These are phyloP conservation scores for Pedicia rivosa DNA, from an alignment of 2,888 invertebrate species.

Conservation along the genomic window DNA sequence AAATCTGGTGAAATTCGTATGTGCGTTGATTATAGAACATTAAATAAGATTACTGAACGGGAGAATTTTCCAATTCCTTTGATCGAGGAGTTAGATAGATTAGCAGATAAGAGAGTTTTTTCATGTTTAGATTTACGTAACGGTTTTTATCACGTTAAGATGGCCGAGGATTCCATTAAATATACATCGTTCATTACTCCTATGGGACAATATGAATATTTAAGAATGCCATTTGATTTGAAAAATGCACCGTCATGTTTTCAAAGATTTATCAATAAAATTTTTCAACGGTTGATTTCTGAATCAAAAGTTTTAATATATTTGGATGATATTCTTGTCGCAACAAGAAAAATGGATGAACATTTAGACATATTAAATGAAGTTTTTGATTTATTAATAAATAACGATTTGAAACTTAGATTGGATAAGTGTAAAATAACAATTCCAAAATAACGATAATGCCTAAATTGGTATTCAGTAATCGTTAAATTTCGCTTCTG, in stretches of 20 bases:
- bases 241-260: slow-evolving; percentile 15
- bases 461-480: too few species aligned
- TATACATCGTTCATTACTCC: slow-evolving; percentile 14
- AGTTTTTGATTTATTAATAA: slow-evolving; percentile 9
- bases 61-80: slow-evolving; percentile 13
- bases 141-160: slow-evolving; percentile 13
- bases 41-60: slow-evolving; percentile 10
- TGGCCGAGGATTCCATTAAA: slow-evolving; percentile 12
- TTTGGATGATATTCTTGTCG: slow-evolving; percentile 16
- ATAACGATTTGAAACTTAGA: too few species aligned
- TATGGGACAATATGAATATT: slow-evolving; percentile 15
- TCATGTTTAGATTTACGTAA: slow-evolving; percentile 13
- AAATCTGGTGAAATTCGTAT: too few species aligned
- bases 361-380: slow-evolving; percentile 10
- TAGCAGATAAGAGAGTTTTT: slow-evolving; percentile 12
- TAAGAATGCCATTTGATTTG: slow-evolving; percentile 16
- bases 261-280: slow-evolving; percentile 11
- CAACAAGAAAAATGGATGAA: slow-evolving; percentile 11
- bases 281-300: slow-evolving; percentile 11
- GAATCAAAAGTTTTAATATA: slow-evolving; percentile 12
- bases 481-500: too few species aligned
- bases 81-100: slow-evolving; percentile 13
- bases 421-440: too few species aligned
- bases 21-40: slow-evolving; percentile 12
- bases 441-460: too few species aligned